These are phyloP conservation scores for rabbit (Oryctolagus cuniculus) DNA, from an alignment of 2,113 vertebrate genomes.

Conservation along the genomic window DNA sequence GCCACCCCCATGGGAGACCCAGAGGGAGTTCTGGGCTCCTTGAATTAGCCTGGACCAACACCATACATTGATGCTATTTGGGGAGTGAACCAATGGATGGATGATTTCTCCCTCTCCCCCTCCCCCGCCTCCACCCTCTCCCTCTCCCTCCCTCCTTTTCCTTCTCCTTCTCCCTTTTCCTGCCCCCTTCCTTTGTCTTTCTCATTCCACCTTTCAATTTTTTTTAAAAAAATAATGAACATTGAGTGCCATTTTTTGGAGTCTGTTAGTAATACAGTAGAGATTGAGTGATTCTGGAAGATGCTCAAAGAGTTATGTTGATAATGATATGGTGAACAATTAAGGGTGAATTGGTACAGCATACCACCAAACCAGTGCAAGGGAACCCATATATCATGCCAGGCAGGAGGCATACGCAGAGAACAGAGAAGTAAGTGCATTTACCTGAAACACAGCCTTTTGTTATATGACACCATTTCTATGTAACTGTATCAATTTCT, in stretches of 20 bases:
- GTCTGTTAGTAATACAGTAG: neutral
- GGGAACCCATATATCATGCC: neutral
- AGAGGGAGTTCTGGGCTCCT: too few species aligned
- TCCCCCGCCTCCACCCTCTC: too few species aligned
- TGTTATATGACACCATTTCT: neutral
- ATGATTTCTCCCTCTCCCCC: too few species aligned
- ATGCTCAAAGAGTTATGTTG: neutral
- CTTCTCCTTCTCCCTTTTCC: too few species aligned
- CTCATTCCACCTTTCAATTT: too few species aligned
- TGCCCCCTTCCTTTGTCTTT: too few species aligned
- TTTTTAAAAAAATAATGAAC: too few species aligned
- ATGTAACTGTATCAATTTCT: neutral
- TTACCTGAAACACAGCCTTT: neutral
- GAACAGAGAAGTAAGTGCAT: neutral
- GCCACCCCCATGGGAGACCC: too few species aligned
- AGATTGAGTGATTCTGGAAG: neutral
- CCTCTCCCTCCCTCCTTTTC: too few species aligned
- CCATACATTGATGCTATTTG: too few species aligned
- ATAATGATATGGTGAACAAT: neutral
- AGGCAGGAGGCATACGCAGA: neutral
- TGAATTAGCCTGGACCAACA: too few species aligned
- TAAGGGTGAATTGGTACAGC: neutral
- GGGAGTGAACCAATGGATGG: too few species aligned
- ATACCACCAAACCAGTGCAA: neutral
- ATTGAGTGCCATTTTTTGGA: constrained; percentile 19